Evolutionary conservation across 2,113 vertebrate species (phyloP), one percentile per base, ranked within the genome.

Genomic region (Psophia crepitans): DNA sequence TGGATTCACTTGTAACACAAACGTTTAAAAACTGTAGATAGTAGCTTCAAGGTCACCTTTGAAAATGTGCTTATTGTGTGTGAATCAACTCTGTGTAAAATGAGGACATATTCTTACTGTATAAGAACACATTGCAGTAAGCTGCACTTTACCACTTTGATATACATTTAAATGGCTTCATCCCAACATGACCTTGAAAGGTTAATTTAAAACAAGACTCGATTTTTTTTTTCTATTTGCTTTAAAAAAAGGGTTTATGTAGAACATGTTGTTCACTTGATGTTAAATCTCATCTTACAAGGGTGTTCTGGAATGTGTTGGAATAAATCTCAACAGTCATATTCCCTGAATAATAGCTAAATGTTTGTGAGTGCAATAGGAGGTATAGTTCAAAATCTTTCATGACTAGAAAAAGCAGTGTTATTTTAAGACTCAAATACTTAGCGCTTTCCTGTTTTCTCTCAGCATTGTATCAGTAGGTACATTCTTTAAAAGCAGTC

Each of bases 251-350:
- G 33, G 26, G 54, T 78, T 94, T 96, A 85, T 95, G 84, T 95
- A 96, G 96, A 83, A 97, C 96, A 94, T 49, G 84, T 88, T 96
- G 93, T 95, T 97, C 96, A 93, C 83, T 97, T 89, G 89, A 95
- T 94, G 92, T 89, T 89, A 97, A 96, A 97, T 94, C 87, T 95
- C 95, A 64, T 97, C 94, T 97, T 96, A 95, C 95, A 97, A 96
- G 94, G 82, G 94, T 95, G 93, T 93, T 96, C 94, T 96, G 97
- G 96, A 96, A 97, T 97, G 93, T 94, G 93, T 91, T 97, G 95
- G 95, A 97, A 97, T 94, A 97, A 96, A 95, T 80, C 95, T 94
- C 82, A 91, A 64, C 73, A 96, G 96, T 94, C 93, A 84, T 91
- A 89, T 95, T 97, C 90, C 69, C 78, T 95, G 96, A 95, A 93